Base-by-base conservation (phyloP, 23 tunicate genomes). In the Ciona savignyi region DNA sequence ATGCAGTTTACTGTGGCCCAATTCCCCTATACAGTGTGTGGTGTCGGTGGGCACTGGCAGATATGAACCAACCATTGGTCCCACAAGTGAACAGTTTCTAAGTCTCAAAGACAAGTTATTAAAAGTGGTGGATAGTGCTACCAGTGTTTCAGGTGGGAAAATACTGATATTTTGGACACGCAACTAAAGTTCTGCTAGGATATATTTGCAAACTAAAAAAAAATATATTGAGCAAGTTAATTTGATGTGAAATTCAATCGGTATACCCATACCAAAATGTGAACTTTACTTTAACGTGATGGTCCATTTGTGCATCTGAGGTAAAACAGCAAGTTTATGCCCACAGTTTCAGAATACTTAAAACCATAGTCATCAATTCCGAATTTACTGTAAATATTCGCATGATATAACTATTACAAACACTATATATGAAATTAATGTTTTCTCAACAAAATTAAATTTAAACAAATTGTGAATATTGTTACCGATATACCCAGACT, bases 11-110 rank as follows among this genome's bases (percentile, higher is more conserved):
- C 51, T 90, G 63, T 90, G 97, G 97, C 97, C 89, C 6, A 76
- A 79, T 25, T 35, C 73, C 1, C 97, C 97, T 22, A 71, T 90
- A 22, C 90, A 84, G 62, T 90, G 97, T 34, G 90, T 90, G 62
- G 97, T 90, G 29, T 90, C 97, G 0, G 71, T 90, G 23, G 97
- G 97, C 62, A 80, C 97, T 1, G 97, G 97, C 1, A 67, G 97
- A 32, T 90, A 90, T 72, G 97, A 90, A 48, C 97, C 97, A 23
- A 67, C 76, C 21, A 83, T 90, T 28, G 97, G 97, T 0, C 97
- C 97, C 2, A 86, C 77, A 0, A 74, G 85, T 9, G 78, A 75
- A 72, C 82, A 90, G n/a, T 79, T 80, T 32, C 73, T 81, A 23
- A 70, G 85, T 33, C 33, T 84, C 49, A 90, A 77, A 79, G 78